Evolutionary conservation across 2,888 invertebrate genomes (phyloP).

Genomic region (Apocheima hispidaria): DNA sequence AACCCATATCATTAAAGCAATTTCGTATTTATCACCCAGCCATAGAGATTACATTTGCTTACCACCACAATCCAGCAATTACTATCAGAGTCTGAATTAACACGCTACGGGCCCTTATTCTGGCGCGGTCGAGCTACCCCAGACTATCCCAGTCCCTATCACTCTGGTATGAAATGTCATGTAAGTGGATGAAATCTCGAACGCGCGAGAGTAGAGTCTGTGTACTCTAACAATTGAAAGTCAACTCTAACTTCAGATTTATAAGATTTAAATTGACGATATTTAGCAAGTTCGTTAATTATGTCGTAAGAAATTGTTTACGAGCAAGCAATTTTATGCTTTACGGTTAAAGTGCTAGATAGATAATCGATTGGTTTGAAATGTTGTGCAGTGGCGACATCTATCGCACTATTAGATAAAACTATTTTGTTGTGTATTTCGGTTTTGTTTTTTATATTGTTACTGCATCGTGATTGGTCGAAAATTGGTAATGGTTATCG

Average conservation of each 20-base stretch:
- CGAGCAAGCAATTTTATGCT: too few species aligned
- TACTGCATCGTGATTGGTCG: too few species aligned
- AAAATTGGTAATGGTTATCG: too few species aligned
- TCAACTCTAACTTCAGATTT: too few species aligned
- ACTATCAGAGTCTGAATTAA: conserved; percentile 65
- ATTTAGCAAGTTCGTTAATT: too few species aligned
- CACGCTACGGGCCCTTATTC: conserved; percentile 56
- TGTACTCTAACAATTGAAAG: neutral
- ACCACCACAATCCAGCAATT: conserved; percentile 75
- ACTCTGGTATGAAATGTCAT: neutral
- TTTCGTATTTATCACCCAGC: conserved; percentile 76
- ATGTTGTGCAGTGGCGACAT: too few species aligned
- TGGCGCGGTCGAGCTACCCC: neutral
- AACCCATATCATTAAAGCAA: conserved; percentile 68
- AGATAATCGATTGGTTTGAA: too few species aligned
- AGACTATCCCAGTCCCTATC: neutral
- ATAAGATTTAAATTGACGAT: too few species aligned
- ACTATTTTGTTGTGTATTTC: neutral
- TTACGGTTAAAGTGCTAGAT: too few species aligned
- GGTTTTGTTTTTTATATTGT: too few species aligned
- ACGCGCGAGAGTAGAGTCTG: neutral
- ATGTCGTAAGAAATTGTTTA: too few species aligned
- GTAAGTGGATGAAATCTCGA: neutral
- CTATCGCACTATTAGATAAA: neutral
- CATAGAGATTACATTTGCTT: conserved; percentile 82